phyloP scores from a whole-genome alignment of 2,113 vertebrate species.

The Steatornis caripensis region DNA sequence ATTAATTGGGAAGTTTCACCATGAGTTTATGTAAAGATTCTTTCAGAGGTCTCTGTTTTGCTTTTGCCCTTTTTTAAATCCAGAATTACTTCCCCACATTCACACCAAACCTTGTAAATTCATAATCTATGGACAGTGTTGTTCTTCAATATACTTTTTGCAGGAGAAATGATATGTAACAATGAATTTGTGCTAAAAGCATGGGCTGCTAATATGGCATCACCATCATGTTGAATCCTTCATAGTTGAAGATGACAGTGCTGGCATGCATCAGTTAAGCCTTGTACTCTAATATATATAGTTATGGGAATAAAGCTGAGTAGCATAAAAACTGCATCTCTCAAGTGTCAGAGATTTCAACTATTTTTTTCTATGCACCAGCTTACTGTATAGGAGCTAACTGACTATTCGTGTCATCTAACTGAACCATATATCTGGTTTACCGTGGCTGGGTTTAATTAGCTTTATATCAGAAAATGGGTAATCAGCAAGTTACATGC shows the following conservation, averaged over 20 bases:
- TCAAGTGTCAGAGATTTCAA: not conserved
- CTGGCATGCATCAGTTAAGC: not conserved
- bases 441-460: not conserved
- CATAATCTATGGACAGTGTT: not conserved
- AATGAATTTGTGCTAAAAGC: not conserved
- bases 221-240: not conserved
- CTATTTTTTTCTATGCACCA: not conserved
- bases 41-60: not conserved
- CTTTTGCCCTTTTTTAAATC: not conserved
- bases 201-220: not conserved
- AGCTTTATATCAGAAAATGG: not conserved
- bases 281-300: not conserved
- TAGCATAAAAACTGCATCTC: not conserved
- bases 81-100: not conserved
- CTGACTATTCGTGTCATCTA: not conserved
- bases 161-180: not conserved
- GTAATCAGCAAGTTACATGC: not conserved
- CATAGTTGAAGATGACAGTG: not conserved
- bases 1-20: not conserved
- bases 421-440: not conserved
- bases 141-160: not conserved
- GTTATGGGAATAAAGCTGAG: accelerated
- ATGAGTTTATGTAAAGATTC: not conserved
- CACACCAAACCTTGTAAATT: not conserved
- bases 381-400: not conserved